A percentile compares a stretch with the other conserved stretches of the same genome.
These are phyloP conservation scores for Pecten maximus DNA, from an alignment of 2,888 invertebrate species.

Conservation along the genomic window DNA sequence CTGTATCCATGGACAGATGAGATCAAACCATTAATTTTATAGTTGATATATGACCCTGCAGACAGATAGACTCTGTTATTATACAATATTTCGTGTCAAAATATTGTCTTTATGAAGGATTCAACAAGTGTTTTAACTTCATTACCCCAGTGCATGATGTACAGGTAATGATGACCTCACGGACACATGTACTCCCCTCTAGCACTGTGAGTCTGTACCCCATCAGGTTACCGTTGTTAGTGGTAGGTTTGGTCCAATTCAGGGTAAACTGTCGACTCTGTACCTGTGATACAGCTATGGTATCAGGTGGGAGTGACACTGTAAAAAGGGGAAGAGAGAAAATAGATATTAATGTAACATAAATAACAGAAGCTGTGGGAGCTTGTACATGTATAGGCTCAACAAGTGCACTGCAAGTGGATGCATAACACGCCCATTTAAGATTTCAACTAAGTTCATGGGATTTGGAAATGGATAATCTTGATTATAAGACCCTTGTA, in stretches of 20 bases:
- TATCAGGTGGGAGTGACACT: not conserved
- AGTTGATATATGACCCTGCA: too few species aligned
- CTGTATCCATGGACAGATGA: too few species aligned
- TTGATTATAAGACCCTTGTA: too few species aligned
- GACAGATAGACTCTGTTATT: too few species aligned
- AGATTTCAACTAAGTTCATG: too few species aligned
- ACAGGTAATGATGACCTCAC: not conserved
- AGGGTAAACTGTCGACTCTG: constrained; percentile 20
- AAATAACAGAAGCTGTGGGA: not conserved
- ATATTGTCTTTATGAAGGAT: not conserved
- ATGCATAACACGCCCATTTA: too few species aligned
- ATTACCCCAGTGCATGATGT: not conserved
- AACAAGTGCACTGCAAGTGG: not conserved
- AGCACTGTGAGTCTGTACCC: not conserved
- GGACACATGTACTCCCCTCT: not conserved
- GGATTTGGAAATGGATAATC: too few species aligned
- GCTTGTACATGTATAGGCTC: not conserved
- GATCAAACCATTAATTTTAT: too few species aligned
- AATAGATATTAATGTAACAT: not conserved
- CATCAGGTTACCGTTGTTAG: not conserved
- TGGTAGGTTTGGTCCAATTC: not conserved
- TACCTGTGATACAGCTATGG: not conserved
- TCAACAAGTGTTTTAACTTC: not conserved
- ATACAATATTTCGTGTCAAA: too few species aligned
- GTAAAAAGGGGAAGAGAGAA: not conserved